Evolutionary conservation across 2,888 invertebrate species (phyloP).

Genomic region (Beris morrisii): DNA sequence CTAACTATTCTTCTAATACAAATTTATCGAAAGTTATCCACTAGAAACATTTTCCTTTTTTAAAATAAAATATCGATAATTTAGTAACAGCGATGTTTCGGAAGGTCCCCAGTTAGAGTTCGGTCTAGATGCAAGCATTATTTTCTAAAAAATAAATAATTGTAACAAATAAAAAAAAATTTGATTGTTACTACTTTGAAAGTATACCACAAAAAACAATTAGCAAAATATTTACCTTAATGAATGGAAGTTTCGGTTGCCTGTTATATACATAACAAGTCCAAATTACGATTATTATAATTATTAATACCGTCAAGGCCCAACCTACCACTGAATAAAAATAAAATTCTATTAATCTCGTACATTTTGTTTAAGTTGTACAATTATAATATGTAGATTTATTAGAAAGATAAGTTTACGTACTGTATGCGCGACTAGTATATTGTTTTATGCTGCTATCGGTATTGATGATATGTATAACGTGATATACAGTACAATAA

Average conservation of each 20-base stretch:
- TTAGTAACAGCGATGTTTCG: constrained; percentile 14
- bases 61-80: constrained; percentile 20
- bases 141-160: constrained; percentile 6
- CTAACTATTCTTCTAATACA: too few relatives aligned
- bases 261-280: background rate
- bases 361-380: too few relatives aligned
- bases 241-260: background rate
- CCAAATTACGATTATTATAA: constrained; percentile 8
- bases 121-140: background rate
- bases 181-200: too few relatives aligned
- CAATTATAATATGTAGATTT: too few relatives aligned
- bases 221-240: constrained; percentile 14
- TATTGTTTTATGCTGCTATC: background rate
- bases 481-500: constrained; percentile 1
- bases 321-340: constrained; percentile 8
- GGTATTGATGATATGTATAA: background rate
- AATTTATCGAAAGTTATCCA: too few relatives aligned
- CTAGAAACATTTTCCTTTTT: constrained; percentile 14
- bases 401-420: constrained; percentile 1
- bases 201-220: background rate
- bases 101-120: constrained; percentile 16
- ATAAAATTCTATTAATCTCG: background rate
- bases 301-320: background rate
- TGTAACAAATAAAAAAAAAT: background rate
- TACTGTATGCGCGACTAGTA: constrained; percentile 1